Conservation (phyloP, 2,113 vertebrate species). For the Pampusana beccarii region DNA sequence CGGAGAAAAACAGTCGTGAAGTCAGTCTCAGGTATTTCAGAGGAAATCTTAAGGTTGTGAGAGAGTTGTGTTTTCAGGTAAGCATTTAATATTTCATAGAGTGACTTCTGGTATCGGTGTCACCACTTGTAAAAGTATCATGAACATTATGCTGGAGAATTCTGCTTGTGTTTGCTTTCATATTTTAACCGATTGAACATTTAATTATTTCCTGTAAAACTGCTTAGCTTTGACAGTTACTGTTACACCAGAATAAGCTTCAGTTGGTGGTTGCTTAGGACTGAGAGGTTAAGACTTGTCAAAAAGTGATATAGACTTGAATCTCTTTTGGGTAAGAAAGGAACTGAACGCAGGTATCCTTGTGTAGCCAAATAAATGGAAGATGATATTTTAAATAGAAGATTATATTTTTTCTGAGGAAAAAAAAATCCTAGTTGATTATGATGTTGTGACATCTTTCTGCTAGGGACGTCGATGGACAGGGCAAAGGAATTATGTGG, state of each 20-base stretch:
- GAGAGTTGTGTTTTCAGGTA: background rate
- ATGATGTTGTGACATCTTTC: background rate
- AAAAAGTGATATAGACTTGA: background rate
- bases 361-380: background rate
- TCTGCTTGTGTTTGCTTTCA: background rate
- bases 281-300: background rate
- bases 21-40: background rate
- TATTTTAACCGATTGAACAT: background rate
- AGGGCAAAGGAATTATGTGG: background rate
- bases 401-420: background rate
- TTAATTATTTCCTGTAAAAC: background rate
- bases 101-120: background rate
- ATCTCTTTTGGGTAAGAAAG: background rate
- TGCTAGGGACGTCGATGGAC: background rate
- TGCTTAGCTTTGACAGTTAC: background rate
- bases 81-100: background rate
- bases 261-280: background rate
- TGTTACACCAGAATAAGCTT: background rate
- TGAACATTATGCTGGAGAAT: background rate
- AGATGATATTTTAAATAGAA: background rate
- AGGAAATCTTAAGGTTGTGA: background rate
- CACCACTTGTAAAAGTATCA: background rate
- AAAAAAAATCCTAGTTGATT: background rate
- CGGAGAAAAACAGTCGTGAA: background rate
- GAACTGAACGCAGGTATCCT: background rate